phyloP scores from a whole-genome alignment of 2,888 invertebrate species.

The Ischnus inquisitorius region DNA sequence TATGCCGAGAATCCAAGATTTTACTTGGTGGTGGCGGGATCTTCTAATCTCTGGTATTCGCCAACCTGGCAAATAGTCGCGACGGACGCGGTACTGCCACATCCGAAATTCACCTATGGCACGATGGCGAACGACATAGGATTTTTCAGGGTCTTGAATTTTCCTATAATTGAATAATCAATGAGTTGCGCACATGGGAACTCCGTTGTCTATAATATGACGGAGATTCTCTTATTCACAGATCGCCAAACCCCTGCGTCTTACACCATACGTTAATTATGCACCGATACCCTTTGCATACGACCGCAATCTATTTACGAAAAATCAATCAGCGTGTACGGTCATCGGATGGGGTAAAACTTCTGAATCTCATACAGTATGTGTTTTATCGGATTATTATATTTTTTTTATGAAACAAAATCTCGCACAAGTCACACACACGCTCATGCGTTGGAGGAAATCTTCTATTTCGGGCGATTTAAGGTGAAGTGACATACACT shows the following conservation, averaged over 20 bases:
- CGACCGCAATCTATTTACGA: slow-evolving; percentile 29
- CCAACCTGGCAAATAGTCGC: slow-evolving; percentile 77
- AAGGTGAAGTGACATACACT: too few relatives aligned
- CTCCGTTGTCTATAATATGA: background rate
- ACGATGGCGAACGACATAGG: slow-evolving; percentile 80
- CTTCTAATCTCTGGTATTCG: slow-evolving; percentile 74
- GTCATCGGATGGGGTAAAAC: slow-evolving; percentile 66
- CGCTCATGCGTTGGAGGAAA: too few relatives aligned
- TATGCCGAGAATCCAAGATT: slow-evolving; percentile 72
- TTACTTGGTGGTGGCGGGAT: slow-evolving; percentile 77
- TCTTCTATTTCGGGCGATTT: too few relatives aligned
- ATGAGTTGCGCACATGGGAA: background rate
- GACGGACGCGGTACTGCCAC: slow-evolving; percentile 76
- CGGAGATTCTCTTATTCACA: slow-evolving; percentile 15
- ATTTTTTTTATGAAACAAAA: background rate
- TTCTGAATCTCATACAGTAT: slow-evolving; percentile 36
- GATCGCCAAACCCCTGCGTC: slow-evolving; percentile 42
- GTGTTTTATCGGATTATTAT: background rate
- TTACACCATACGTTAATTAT: slow-evolving; percentile 56
- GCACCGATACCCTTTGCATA: slow-evolving; percentile 19
- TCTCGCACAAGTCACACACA: background rate
- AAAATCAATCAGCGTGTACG: slow-evolving; percentile 28
- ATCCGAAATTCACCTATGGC: slow-evolving; percentile 73
- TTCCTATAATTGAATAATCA: slow-evolving; percentile 20
- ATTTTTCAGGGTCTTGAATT: slow-evolving; percentile 77